These are phyloP conservation scores for Cyclophora punctaria DNA, from an alignment of 2,888 invertebrate genomes.

Conservation along the genomic window DNA sequence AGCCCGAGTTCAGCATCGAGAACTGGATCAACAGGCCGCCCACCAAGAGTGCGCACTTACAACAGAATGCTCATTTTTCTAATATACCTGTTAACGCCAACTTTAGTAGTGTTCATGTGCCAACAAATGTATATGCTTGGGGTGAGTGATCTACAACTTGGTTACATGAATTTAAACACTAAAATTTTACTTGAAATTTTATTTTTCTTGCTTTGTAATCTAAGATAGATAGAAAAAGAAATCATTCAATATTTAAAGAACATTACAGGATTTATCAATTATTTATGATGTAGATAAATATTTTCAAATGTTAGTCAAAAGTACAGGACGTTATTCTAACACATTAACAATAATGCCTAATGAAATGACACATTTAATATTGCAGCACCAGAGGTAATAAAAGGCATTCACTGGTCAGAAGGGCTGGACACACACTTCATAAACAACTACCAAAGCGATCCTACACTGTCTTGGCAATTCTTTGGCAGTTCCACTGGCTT, in stretches of 20 bases:
- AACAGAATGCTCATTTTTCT: constrained; percentile 84
- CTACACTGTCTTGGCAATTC: constrained; percentile 96
- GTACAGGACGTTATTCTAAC: too few relatives aligned
- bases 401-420: constrained; percentile 97
- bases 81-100: constrained; percentile 84
- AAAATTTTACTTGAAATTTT: too few relatives aligned
- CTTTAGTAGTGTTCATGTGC: constrained; percentile 93
- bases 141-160: constrained; percentile 61
- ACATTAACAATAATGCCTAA: too few relatives aligned
- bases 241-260: too few relatives aligned
- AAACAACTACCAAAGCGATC: constrained; percentile 89
- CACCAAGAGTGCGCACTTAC: constrained; percentile 78
- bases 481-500: constrained; percentile 98
- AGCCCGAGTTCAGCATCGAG: constrained; percentile 68
- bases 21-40: constrained; percentile 71
- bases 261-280: too few relatives aligned
- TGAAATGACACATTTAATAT: too few relatives aligned
- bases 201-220: too few relatives aligned
- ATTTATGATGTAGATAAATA: too few relatives aligned
- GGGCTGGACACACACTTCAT: constrained; percentile 92
- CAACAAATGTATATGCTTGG: constrained; percentile 95
- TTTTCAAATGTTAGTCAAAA: too few relatives aligned
- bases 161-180: too few relatives aligned
- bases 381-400: constrained; percentile 86
- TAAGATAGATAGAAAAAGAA: too few relatives aligned